Evolutionary conservation across 1,140 invertebrate species (phyloP).

Genomic region (Aricia agestis): DNA sequence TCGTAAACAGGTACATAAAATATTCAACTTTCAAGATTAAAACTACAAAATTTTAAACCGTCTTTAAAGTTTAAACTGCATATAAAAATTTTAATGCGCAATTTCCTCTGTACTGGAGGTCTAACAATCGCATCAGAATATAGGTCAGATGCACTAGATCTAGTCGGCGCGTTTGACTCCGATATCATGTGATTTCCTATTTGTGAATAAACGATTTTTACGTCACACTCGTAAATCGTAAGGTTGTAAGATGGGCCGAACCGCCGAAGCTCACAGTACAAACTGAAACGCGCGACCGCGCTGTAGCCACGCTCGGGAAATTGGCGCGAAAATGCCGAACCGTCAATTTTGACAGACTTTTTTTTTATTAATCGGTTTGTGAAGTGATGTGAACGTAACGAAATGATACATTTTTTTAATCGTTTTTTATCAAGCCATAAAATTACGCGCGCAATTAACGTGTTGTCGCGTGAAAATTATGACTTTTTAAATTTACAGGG

Average conservation of each 20-base stretch:
- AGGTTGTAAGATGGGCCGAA: conserved; percentile 57
- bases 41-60: neutral
- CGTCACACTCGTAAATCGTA: conserved; percentile 66
- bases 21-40: too few relatives aligned
- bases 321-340: conserved; percentile 69
- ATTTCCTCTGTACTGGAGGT: neutral
- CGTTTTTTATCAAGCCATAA: neutral
- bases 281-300: conserved; percentile 54
- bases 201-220: conserved; percentile 29
- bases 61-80: neutral
- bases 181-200: conserved; percentile 3
- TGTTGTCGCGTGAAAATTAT: neutral
- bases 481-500: conserved; percentile 1
- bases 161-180: neutral
- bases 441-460: neutral
- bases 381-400: conserved; percentile 16
- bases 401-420: conserved; percentile 11
- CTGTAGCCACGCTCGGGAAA: conserved; percentile 54
- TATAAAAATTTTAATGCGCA: neutral
- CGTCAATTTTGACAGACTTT: conserved; percentile 52
- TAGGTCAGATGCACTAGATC: conserved; percentile 2
- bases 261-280: conserved; percentile 50
- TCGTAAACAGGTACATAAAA: too few relatives aligned
- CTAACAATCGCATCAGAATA: neutral
- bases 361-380: conserved; percentile 29